phyloP scores from a whole-genome alignment of 2,113 vertebrate genomes.

The Mesocricetus auratus region DNA sequence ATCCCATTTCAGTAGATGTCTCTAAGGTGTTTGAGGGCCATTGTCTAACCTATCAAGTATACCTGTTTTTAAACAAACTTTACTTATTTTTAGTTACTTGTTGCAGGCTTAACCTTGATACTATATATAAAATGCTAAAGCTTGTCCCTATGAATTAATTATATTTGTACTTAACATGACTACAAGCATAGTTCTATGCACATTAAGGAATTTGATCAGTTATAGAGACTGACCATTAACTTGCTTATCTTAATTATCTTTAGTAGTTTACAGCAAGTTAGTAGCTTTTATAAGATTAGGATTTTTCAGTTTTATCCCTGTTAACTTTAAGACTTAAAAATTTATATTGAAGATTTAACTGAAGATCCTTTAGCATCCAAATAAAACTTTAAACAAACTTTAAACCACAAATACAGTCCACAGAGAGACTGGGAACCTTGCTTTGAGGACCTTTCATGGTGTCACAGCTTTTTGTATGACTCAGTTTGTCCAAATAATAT shows the following conservation, averaged over 20 bases:
- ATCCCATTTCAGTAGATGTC: not conserved
- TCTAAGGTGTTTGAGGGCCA: not conserved
- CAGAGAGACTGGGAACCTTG: not conserved
- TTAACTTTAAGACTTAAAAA: no score
- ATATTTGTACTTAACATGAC: not conserved
- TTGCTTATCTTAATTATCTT: no score
- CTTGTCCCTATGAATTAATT: not conserved
- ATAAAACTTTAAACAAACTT: no score
- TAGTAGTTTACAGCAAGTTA: no score
- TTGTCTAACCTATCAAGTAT: not conserved
- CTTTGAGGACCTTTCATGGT: not conserved
- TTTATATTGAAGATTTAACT: no score
- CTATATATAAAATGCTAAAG: not conserved
- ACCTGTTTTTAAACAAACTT: not conserved
- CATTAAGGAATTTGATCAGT: not conserved
- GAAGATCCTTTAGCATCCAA: no score
- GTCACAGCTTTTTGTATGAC: not conserved
- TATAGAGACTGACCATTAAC: not conserved
- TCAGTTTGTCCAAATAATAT: not conserved
- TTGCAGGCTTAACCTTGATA: not conserved
- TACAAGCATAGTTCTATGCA: not conserved
- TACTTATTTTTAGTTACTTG: not conserved
- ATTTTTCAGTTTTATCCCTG: no score
- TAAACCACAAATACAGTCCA: no score
- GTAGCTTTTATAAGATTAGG: no score